Evolutionary conservation across 2,888 invertebrate species (phyloP).

Genomic region (Trachelus tabidus): DNA sequence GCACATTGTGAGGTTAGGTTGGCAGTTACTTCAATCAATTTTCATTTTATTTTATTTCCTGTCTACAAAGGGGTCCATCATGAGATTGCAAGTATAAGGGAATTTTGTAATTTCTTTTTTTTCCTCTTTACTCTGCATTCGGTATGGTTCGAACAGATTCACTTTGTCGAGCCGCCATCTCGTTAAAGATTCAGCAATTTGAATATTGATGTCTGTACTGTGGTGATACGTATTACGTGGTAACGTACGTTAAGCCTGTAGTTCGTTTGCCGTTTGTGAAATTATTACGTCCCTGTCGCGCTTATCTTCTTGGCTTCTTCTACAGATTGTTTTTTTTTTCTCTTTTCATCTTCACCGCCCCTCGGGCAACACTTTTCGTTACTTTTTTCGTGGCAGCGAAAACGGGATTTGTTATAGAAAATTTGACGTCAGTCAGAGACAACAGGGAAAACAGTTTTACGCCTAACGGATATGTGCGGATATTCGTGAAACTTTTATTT

Average conservation of each 20-base stretch:
- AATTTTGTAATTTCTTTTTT: background rate
- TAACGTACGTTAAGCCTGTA: background rate
- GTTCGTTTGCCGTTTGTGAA: background rate
- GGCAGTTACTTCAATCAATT: background rate
- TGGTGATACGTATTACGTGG: background rate
- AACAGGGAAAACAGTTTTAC: background rate
- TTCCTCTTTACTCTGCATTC: background rate
- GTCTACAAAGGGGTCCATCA: background rate
- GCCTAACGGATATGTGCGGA: background rate
- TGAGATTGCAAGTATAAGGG: background rate
- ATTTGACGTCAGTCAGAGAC: background rate
- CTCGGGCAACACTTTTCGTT: background rate
- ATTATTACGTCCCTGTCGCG: background rate
- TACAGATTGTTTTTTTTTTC: background rate
- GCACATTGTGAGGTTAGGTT: background rate
- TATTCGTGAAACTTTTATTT: background rate
- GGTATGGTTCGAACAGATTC: background rate
- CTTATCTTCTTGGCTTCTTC: background rate
- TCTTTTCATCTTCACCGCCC: background rate
- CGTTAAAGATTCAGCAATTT: background rate
- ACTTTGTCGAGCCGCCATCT: background rate
- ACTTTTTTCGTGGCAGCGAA: background rate
- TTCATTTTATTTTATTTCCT: background rate
- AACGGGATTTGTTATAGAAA: background rate
- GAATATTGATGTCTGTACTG: background rate